Conservation (phyloP, 2,113 vertebrate species). For the Suricata suricatta region DNA sequence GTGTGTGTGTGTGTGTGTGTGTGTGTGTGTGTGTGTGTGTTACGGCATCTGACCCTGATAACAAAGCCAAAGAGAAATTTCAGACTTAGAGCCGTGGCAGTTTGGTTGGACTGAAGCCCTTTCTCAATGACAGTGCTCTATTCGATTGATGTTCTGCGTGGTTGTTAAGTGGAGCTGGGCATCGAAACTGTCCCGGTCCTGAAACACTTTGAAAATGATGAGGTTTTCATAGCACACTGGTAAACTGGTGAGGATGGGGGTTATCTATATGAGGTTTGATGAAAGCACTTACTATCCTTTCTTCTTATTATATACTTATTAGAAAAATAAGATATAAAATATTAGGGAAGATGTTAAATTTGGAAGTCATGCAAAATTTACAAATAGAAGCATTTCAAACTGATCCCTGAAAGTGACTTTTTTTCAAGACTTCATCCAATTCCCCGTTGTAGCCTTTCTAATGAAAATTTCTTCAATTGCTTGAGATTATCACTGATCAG, state of each 20-base stretch:
- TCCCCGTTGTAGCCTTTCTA: background rate
- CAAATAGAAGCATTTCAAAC: background rate
- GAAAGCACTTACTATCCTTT: background rate
- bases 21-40: background rate
- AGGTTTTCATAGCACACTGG: background rate
- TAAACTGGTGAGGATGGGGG: background rate
- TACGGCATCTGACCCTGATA: background rate
- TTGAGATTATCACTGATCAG: background rate
- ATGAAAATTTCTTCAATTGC: background rate
- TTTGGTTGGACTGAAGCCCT: background rate
- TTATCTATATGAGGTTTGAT: background rate
- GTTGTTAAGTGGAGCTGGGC: background rate
- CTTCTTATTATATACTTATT: background rate
- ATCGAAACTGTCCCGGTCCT: background rate
- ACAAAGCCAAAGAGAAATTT: slow-evolving; percentile 18
- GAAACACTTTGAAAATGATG: background rate
- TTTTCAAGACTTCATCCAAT: background rate
- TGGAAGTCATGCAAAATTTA: background rate
- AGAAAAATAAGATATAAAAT: background rate
- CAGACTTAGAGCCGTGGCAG: background rate
- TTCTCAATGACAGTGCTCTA: background rate
- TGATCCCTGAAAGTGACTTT: background rate
- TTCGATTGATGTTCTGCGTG: background rate
- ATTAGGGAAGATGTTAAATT: background rate
- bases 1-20: accelerated